Evolutionary conservation across 2,797 vertebrate genomes (phyloP), one percentile per base, ranked within the genome.

Genomic region (Anabas testudineus): DNA sequence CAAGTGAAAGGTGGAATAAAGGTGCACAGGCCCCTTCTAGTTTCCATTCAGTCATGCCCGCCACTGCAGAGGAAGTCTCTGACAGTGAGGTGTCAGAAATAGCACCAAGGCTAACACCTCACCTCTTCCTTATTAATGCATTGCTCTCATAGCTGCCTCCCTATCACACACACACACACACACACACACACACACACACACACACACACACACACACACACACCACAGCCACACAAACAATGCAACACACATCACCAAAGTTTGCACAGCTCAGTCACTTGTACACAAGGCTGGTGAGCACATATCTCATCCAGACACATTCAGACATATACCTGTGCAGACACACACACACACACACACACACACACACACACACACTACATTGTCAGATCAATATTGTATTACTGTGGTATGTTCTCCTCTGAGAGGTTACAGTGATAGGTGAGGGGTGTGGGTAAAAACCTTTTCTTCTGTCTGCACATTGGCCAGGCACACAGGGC

Each of bases 371-470:
- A 80, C 79, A 62, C 76, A 67, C 54, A 71, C 57, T 71, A 76
- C 74, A 72, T 60, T 81, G 81, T 86, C 85, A 87, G 87, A 92
- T 93, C 91, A 91, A 93, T 92, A 92, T 85, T 91, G 88, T 84
- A 93, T 91, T 91, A 91, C 82, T 82, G 86, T 68, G 51, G 78
- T 78, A 74, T 91, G 87, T 90, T 90, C 86, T 87, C 82, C 83
- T 87, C 70, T 81, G 79, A 85, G 87, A 86, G 78, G 78, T 72
- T 84, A 78, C 85, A 81, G 84, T 89, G 89, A 87, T 87, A 82
- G 87, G 88, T 88, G 81, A 82, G 75, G 69, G 74, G 61, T 87
- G 84, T 82, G 72, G 84, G 86, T 79, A 80, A 76, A 80, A 84
- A 71, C 28, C 69, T 28, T 78, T 77, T 84, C 71, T 56, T 46